Base-by-base conservation (phyloP, 2,797 vertebrate genomes). In the Labroides dimidiatus region DNA sequence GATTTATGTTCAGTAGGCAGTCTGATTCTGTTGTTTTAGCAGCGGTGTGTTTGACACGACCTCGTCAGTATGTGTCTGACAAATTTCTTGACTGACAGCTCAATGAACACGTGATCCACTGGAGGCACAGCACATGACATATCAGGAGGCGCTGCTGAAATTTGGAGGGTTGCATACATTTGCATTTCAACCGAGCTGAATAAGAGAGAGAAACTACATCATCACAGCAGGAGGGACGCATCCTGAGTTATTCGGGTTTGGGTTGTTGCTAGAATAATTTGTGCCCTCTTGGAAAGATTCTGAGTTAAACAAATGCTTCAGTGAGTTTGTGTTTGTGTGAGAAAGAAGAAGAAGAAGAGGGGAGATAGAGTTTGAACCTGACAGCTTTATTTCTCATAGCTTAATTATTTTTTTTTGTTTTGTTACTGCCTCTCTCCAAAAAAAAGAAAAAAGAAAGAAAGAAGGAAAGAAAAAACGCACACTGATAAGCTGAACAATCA, bases 381-480 rank as follows among this genome's bases (percentile, higher is more conserved):
- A 70, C 64, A 82, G 75, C 75, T 81, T 63, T 62, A 82, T 84
- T 81, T 75, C 62, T 76, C 78, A 81, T 73, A 65, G 33, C 65
- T 79, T 81, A 66, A 81, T 85, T 80, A 76, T 33, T 65, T 82
- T 57, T 67, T 74, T 2, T 2, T 36, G 54, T 48, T 74, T 62
- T 75, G 69, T 75, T 81, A 72, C 76, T 83, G 57, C 70, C 64
- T 78, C 70, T 50, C 69, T 59, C n/a, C n/a, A n/a, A n/a, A n/a
- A n/a, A n/a, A n/a, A n/a, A n/a, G n/a, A n/a, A n/a, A n/a, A n/a
- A n/a, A n/a, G n/a, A n/a, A n/a, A n/a, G n/a, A n/a, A n/a, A n/a
- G n/a, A n/a, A n/a, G n/a, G n/a, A n/a, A n/a, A 55, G 53, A 64
- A 50, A 70, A 69, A 75, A 20, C 64, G 42, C 47, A 49, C 56